phyloP scores from a whole-genome alignment of 2,888 invertebrate species.

The Ochropacha duplaris region DNA sequence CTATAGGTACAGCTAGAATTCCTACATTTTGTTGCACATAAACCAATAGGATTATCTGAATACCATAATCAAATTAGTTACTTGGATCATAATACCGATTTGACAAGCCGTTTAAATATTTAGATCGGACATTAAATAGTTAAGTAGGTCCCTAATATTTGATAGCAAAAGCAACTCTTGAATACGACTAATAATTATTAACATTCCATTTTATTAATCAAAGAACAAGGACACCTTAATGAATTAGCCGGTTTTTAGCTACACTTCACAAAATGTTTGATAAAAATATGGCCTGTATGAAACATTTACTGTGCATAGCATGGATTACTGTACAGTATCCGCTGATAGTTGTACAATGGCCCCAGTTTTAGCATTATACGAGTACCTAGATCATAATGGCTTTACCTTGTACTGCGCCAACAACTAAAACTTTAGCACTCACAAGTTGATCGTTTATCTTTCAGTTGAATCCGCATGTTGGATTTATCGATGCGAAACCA shows the following conservation, averaged over 20 bases:
- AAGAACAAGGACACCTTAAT: neutral
- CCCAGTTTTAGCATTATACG: slow-evolving; percentile 69
- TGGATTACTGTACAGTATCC: slow-evolving; percentile 44
- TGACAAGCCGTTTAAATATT: neutral
- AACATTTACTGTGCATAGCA: slow-evolving; percentile 36
- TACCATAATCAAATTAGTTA: too few relatives aligned
- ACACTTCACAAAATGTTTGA: neutral
- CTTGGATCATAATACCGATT: too few relatives aligned
- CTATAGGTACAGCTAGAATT: too few relatives aligned
- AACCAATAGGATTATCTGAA: too few relatives aligned
- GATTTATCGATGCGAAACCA: slow-evolving; percentile 43
- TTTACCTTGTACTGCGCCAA: slow-evolving; percentile 74
- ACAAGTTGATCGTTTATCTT: slow-evolving; percentile 42
- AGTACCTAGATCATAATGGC: slow-evolving; percentile 69
- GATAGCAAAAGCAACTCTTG: slow-evolving; percentile 16
- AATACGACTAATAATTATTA: neutral
- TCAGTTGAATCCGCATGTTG: slow-evolving; percentile 57
- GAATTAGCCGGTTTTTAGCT: neutral
- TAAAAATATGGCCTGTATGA: slow-evolving; percentile 7
- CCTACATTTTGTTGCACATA: too few relatives aligned
- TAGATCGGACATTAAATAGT: neutral
- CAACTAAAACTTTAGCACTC: slow-evolving; percentile 55
- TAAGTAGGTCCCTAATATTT: slow-evolving; percentile 14
- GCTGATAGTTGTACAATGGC: slow-evolving; percentile 55
- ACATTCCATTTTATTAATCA: neutral